Conservation (phyloP, 1,140 invertebrate genomes). For the Eumaeus atala region DNA sequence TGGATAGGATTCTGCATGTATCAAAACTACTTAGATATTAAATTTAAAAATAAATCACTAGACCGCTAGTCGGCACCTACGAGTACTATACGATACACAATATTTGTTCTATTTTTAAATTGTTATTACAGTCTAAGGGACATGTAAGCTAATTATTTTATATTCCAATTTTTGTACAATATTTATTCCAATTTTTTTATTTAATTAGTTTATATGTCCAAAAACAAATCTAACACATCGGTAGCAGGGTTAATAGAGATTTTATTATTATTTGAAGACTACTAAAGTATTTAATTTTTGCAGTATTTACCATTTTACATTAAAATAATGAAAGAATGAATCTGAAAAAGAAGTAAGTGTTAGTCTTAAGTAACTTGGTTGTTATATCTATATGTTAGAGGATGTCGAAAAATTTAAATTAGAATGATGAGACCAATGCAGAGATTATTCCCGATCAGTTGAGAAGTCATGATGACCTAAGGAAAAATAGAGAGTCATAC, state of each 20-base stretch:
- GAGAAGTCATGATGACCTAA: too few species aligned
- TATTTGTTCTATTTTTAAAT: slow-evolving; percentile 21
- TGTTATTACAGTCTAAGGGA: slow-evolving; percentile 28
- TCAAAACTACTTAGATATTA: slow-evolving; percentile 45
- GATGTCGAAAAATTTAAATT: too few species aligned
- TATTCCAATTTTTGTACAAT: too few species aligned
- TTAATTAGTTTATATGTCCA: not conserved
- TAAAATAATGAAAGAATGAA: slow-evolving; percentile 8
- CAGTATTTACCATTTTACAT: slow-evolving; percentile 8
- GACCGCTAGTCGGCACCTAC: slow-evolving; percentile 62
- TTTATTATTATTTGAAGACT: not conserved
- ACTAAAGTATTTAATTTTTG: slow-evolving; percentile 6
- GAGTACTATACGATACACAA: slow-evolving; percentile 28
- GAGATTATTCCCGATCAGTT: too few species aligned
- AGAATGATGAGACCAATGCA: too few species aligned
- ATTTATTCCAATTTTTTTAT: too few species aligned
- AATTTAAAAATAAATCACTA: slow-evolving; percentile 50
- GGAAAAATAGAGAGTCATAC: too few species aligned
- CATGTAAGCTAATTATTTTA: not conserved
- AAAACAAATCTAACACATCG: slow-evolving; percentile 1
- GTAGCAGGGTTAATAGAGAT: not conserved
- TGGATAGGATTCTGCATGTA: slow-evolving; percentile 37
- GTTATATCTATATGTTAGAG: too few species aligned
- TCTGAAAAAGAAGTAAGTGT: slow-evolving; percentile 1
- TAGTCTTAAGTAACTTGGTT: not conserved